Evolutionary conservation across 2,113 vertebrate species (phyloP).

Genomic region (Crotalus tigris): DNA sequence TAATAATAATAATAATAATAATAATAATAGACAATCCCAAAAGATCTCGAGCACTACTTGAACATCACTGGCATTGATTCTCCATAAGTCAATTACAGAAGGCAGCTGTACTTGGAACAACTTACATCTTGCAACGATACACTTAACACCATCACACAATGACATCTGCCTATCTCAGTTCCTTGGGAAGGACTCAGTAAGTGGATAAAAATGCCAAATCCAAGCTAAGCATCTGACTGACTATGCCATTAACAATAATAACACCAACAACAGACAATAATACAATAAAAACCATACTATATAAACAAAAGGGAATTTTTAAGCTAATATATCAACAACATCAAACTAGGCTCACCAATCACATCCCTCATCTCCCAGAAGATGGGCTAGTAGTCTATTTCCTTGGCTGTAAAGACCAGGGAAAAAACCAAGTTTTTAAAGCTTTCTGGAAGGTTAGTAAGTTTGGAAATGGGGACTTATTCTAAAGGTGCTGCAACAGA

Average conservation of each 20-base stretch:
- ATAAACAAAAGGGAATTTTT: neutral
- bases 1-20: neutral
- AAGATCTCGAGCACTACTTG: neutral
- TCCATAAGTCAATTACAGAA: neutral
- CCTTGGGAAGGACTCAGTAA: neutral
- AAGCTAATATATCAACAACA: neutral
- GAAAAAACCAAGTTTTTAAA: neutral
- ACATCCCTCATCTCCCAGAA: neutral
- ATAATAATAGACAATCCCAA: neutral
- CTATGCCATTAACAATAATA: neutral
- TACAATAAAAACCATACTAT: neutral
- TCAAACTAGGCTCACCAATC: neutral
- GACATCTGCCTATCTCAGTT: too few species aligned
- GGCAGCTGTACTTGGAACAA: too few species aligned
- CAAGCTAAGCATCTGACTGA: neutral
- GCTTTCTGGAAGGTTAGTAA: neutral
- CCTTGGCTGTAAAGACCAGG: neutral
- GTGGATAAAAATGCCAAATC: neutral
- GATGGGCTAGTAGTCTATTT: neutral
- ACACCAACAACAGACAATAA: neutral
- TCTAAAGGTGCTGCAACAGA: neutral
- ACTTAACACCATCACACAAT: too few species aligned
- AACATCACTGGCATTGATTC: neutral
- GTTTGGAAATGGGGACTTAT: neutral
- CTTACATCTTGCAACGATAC: too few species aligned